Evolutionary conservation across 35 echinoderm and acorn worm genomes (phyloP), one percentile per base, ranked within the genome.

Genomic region (Stichopus chloronotus): DNA sequence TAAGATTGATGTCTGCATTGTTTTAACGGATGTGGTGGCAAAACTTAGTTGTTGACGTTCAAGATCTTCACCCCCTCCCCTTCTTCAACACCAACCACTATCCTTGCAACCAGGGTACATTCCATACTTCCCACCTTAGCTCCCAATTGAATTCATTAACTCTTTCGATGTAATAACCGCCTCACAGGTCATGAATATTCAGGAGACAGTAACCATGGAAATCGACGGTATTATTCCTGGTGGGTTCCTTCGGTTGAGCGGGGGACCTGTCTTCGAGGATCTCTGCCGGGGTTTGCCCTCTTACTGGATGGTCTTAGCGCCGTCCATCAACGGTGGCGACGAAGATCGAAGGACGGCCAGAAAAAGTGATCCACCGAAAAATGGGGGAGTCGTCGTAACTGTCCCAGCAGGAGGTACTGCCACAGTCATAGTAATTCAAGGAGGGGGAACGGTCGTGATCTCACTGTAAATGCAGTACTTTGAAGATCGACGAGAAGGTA

Each of bases 251-350:
- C 17, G 58, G 58, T 10, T 58, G 9, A 85, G 30, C 24, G 82
- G 25, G 4, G 82, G 82, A 58, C 82, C 82, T 4, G n/a, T 85
- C 5, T 85, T 85, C 21, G 82, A 11, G 20, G 82, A 85, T 58
- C 82, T 85, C 24, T 85, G 82, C 52, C 82, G 52, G 24, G 57
- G 16, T 85, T 5, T 85, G 8, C 55, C 82, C 10, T 57, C 82
- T 21, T 85, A 58, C 24, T 85, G 82, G 82, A 14, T 85, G 23
- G 82, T 58, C 0, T 74, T 74, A n/a, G 69, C 69, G 17, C 13
- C 12, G 0, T 43, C 30, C 30, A n/a, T n/a, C n/a, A 19, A 85
- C 14, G 9, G 9, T 58, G 58, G 54, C 7, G 5, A 14, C 9
- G 82, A 85, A 85, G 82, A 58, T 9, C 4, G 10, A 11, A 8